phyloP scores from a whole-genome alignment of 2,113 vertebrate genomes.

The Archocentrus centrarchus region DNA sequence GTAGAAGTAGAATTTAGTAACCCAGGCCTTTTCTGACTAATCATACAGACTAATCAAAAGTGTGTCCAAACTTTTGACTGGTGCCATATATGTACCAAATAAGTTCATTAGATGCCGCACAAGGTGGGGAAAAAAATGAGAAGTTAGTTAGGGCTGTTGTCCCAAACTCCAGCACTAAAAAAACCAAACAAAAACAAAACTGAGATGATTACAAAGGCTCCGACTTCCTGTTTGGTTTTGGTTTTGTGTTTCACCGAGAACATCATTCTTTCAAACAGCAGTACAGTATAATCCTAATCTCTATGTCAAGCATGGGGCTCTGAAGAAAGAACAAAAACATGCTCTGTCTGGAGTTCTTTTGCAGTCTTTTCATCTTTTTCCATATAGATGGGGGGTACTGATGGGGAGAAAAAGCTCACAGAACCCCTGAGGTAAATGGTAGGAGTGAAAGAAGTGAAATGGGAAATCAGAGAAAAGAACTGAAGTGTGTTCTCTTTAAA shows the following conservation, averaged over 20 bases:
- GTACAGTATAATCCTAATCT: background rate
- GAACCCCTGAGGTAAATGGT: constrained; percentile 34
- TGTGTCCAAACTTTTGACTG: no score
- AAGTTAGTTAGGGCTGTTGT: background rate
- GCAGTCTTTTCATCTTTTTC: background rate
- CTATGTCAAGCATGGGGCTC: background rate
- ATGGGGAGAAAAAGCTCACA: constrained; percentile 8
- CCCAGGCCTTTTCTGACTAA: background rate
- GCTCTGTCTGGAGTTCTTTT: background rate
- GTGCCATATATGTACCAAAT: no score
- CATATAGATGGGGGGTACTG: background rate
- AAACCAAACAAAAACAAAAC: no score
- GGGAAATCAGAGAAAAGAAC: constrained; percentile 18
- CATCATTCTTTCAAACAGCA: background rate
- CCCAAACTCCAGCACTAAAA: background rate
- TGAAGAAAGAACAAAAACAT: background rate
- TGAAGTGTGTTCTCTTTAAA: constrained; percentile 43
- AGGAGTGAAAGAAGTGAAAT: background rate
- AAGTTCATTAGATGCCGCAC: no score
- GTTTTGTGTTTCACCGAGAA: background rate
- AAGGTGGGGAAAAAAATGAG: no score
- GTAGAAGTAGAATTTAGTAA: background rate
- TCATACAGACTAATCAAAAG: no score
- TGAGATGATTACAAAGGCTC: background rate
- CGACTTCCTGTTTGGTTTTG: background rate